These are phyloP conservation scores for Arbacia lixula DNA, from an alignment of 53 echinoderm and acorn worm genomes.

Conservation along the genomic window DNA sequence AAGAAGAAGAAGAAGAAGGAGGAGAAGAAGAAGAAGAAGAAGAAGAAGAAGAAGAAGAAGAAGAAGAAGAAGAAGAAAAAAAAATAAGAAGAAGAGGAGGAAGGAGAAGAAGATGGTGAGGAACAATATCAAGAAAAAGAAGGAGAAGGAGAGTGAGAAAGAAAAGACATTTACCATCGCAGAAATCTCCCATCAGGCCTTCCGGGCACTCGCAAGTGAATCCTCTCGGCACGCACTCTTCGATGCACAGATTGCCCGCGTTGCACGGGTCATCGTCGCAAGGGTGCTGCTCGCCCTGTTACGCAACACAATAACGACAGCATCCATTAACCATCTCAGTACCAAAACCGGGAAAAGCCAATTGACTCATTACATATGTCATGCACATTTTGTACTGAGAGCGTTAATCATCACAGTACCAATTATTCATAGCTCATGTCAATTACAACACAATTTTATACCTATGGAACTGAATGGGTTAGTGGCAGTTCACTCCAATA, in stretches of 20 bases:
- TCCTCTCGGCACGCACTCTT: slow-evolving; percentile 80
- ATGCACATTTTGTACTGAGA: too few species aligned
- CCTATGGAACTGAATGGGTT: too few species aligned
- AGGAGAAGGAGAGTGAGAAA: neutral
- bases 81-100: too few species aligned
- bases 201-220: slow-evolving; percentile 79
- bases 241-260: slow-evolving; percentile 72
- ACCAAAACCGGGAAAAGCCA: too few species aligned
- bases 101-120: too few species aligned
- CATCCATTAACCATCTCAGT: too few species aligned
- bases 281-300: slow-evolving; percentile 75
- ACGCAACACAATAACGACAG: neutral
- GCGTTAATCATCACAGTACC: too few species aligned
- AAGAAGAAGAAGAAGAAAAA: neutral
- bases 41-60: neutral
- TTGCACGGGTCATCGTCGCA: slow-evolving; percentile 67
- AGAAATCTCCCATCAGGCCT: slow-evolving; percentile 66
- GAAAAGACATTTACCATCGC: slow-evolving; percentile 58
- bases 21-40: neutral
- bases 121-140: too few species aligned
- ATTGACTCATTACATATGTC: too few species aligned
- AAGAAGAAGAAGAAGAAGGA: neutral
- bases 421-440: too few species aligned
- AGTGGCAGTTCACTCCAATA: too few species aligned
- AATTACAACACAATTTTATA: too few species aligned